Evolutionary conservation across 2,113 vertebrate species (phyloP), one percentile per base, ranked within the genome.

Genomic region (Phrynosoma blainvillii): DNA sequence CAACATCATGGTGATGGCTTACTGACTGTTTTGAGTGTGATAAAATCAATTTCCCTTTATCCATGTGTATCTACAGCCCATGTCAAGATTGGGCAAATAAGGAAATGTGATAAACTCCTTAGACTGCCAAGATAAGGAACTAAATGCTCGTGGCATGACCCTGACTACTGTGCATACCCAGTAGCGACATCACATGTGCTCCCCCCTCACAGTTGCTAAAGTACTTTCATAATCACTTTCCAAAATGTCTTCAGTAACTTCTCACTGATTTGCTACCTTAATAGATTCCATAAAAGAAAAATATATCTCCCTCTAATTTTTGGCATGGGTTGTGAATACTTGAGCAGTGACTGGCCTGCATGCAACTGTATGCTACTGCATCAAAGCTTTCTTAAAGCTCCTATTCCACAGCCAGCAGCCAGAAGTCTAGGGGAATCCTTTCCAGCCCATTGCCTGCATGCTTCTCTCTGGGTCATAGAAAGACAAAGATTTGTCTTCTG

Each of bases 371-470:
- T 0, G 0, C 23, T 36, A 20, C 40, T 65, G 73, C 56, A 71
- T 66, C 77, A 78, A 40, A 87, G 68, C 1, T 82, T 84, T 90
- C 9, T 68, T 74, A 77, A 85, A 84, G 77, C 56, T 90, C 3
- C 4, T 42, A 5, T 86, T 91, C 93, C 88, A 16, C 36, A 88
- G 81, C 54, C 52, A 82, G 27, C 27, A 68, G 40, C 40, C 76
- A 90, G 87, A 87, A 79, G 79, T 42, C 89, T 79, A 65, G 32
- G 85, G 82, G 88, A 87, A 23, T 71, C 40, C 27, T 80, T 27
- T 12, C 47, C 71, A 1, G 21, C 21, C 18, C 12, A 16, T 25
- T 11, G 18, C 32, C 40, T 25, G 13, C 2, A 23, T 0, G 92
- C 70, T 54, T 84, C 62, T 54, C 62, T 85, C 56, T 59, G 56